These are phyloP conservation scores for Distichodus sexfasciatus DNA, from an alignment of 2,797 vertebrate genomes.

Conservation along the genomic window DNA sequence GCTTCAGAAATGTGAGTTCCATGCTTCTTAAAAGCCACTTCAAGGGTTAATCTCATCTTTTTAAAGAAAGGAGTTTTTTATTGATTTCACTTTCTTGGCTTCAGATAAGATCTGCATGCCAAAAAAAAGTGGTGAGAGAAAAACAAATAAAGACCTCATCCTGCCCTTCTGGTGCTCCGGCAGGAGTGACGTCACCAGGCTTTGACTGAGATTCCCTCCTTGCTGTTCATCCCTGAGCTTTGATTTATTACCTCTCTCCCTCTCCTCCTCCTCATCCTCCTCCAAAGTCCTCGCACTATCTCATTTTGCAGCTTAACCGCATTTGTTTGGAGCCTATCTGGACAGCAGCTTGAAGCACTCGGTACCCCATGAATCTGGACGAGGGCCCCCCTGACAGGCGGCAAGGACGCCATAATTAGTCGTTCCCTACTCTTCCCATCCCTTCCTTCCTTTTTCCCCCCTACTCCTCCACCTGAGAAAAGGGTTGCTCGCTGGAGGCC, in stretches of 20 bases:
- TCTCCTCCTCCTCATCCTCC: not conserved
- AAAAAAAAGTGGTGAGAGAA: conserved; percentile 1
- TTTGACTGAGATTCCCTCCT: conserved; percentile 36
- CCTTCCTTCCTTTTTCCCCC: not conserved
- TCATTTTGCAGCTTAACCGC: conserved; percentile 31
- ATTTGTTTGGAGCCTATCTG: conserved; percentile 46
- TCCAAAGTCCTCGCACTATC: conserved; percentile 17
- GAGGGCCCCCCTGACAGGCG: conserved; percentile 15
- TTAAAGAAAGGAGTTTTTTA: conserved; percentile 3
- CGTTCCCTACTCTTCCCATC: conserved; percentile 24
- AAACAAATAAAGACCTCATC: conserved; percentile 19
- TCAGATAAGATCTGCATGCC: conserved; percentile 2
- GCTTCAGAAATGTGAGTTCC: not conserved
- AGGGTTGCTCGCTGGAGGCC: conserved; percentile 4
- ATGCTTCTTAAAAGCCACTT: conserved; percentile 5
- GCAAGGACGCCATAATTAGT: conserved; percentile 36
- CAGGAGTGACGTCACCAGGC: too few relatives aligned
- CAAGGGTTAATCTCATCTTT: conserved; percentile 12
- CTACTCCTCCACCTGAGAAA: too few relatives aligned
- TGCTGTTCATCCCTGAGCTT: conserved; percentile 1
- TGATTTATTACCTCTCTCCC: conserved; percentile 48
- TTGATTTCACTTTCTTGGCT: conserved; percentile 3
- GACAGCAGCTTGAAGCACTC: conserved; percentile 12
- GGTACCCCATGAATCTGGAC: conserved; percentile 32
- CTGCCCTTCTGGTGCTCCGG: conserved; percentile 6